phyloP scores from a whole-genome alignment of 2,113 vertebrate species.

The Cyphomyrus plagiostoma region DNA sequence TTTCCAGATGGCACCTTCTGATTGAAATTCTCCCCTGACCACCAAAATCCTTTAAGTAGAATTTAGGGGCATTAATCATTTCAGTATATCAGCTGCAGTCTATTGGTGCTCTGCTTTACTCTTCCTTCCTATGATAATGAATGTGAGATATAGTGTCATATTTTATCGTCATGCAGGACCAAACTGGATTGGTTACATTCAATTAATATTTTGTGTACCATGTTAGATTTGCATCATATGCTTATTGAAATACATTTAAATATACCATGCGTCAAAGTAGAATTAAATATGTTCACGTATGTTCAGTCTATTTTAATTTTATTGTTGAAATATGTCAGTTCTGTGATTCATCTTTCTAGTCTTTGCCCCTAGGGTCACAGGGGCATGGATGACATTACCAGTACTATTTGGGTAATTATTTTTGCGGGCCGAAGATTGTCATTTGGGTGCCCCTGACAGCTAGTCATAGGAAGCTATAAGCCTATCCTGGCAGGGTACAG shows the following conservation, averaged over 20 bases:
- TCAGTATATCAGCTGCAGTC: background rate
- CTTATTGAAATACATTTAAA: background rate
- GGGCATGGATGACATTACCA: background rate
- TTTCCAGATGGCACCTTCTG: constrained; percentile 7
- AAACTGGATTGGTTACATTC: background rate
- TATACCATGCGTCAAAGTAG: background rate
- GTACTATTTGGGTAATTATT: background rate
- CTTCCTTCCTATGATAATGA: background rate
- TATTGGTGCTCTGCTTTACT: background rate
- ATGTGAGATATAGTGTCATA: background rate
- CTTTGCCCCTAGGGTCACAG: background rate
- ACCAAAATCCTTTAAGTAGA: constrained; percentile 21
- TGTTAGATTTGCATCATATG: background rate
- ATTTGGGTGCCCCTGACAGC: background rate
- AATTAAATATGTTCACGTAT: background rate
- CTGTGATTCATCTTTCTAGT: background rate
- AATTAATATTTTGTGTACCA: background rate
- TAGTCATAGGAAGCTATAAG: background rate
- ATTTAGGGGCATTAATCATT: constrained; percentile 20
- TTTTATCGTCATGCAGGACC: background rate
- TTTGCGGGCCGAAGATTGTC: background rate
- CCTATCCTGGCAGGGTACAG: background rate
- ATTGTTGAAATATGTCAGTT: background rate
- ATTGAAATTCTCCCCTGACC: constrained; percentile 14
- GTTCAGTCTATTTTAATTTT: background rate